Conservation (phyloP, 2,113 vertebrate genomes). For the Psittacus erithacus region DNA sequence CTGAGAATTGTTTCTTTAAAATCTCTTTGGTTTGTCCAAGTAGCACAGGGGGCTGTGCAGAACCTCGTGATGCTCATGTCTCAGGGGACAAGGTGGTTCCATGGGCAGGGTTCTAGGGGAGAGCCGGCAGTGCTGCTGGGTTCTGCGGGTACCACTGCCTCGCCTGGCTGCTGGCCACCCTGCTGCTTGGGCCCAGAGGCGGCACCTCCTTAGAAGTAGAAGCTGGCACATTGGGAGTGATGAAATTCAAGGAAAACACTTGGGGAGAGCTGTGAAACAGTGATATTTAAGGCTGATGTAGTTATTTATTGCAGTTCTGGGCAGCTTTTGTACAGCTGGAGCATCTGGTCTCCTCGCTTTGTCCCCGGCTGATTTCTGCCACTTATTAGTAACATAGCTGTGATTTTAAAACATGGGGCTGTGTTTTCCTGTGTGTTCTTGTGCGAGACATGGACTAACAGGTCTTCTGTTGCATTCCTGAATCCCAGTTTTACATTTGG, state of each 20-base stretch:
- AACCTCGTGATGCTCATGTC: fast-evolving
- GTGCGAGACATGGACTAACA: not conserved
- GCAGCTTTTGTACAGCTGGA: not conserved
- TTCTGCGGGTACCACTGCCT: not conserved
- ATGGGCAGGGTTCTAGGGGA: not conserved
- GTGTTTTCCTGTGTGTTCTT: not conserved
- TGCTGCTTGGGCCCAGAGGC: fast-evolving
- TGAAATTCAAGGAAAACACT: not conserved
- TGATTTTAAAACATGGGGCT: not conserved
- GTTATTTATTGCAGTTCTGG: not conserved
- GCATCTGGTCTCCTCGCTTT: not conserved
- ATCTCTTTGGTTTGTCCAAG: not conserved
- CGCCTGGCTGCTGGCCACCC: not conserved
- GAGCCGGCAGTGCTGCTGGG: not conserved
- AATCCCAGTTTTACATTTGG: not conserved
- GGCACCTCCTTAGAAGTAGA: not conserved
- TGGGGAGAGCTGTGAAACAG: not conserved
- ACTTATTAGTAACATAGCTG: fast-evolving
- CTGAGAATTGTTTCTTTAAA: not conserved
- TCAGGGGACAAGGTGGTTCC: not conserved
- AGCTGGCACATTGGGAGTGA: not conserved
- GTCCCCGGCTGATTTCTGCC: not conserved
- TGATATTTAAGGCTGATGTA: not conserved
- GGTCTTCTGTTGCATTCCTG: not conserved
- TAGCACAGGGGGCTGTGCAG: not conserved